phyloP scores from a whole-genome alignment of 2,888 invertebrate genomes.

The Eupithecia dodoneata region DNA sequence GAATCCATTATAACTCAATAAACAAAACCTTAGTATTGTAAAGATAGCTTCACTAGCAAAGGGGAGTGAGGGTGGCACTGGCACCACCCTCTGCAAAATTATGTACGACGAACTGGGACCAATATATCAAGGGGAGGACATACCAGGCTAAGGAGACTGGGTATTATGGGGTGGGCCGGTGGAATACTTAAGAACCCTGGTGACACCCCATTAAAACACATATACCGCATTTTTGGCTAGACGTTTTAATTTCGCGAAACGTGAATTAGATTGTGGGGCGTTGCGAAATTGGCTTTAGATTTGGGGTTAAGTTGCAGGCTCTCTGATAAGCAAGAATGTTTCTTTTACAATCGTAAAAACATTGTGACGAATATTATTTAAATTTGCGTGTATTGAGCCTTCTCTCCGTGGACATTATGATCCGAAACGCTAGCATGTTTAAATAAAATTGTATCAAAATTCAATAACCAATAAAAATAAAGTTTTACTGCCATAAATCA shows the following conservation, averaged over 20 bases:
- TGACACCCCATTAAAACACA: constrained; percentile 84
- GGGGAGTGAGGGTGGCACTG: constrained; percentile 61
- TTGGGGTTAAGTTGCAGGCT: constrained; percentile 27
- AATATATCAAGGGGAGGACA: constrained; percentile 84
- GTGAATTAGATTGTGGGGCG: constrained; percentile 57
- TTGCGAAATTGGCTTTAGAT: constrained; percentile 49
- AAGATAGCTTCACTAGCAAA: constrained; percentile 69
- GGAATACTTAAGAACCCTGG: constrained; percentile 84
- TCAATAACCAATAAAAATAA: constrained; percentile 30
- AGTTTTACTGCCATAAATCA: constrained; percentile 23
- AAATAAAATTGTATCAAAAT: constrained; percentile 19
- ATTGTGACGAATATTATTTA: background rate
- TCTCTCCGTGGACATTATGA: background rate
- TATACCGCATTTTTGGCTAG: constrained; percentile 80
- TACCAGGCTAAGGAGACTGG: constrained; percentile 83
- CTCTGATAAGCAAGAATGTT: background rate
- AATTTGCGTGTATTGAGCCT: background rate
- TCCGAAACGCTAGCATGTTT: background rate
- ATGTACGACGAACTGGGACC: constrained; percentile 85
- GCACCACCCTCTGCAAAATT: constrained; percentile 79
- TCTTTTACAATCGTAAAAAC: background rate
- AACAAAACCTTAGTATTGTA: constrained; percentile 82
- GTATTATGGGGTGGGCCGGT: constrained; percentile 82
- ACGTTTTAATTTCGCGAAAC: constrained; percentile 78
- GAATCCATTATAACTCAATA: constrained; percentile 76